Conservation (phyloP, 2,113 vertebrate species). For the Narcine bancroftii region DNA sequence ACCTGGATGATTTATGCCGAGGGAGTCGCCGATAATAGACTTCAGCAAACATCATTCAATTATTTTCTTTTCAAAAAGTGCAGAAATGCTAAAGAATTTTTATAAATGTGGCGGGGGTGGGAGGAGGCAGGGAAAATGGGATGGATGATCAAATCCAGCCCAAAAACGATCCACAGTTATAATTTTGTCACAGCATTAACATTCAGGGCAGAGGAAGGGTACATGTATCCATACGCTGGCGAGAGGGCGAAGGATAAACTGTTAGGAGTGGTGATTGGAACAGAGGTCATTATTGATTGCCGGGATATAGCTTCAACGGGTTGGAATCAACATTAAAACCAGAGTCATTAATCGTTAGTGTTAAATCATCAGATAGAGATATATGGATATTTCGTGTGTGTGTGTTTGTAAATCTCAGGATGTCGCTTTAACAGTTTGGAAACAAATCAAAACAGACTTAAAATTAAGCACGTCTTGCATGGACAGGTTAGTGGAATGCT, state of each 20-base stretch:
- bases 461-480: neutral
- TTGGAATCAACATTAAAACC: no score
- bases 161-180: neutral
- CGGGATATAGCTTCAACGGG: no score
- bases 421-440: no score
- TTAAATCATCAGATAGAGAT: no score
- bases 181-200: neutral
- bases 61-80: neutral
- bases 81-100: neutral
- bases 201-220: neutral
- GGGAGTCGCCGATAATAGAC: neutral
- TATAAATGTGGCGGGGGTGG: neutral
- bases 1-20: neutral
- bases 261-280: neutral
- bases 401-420: no score
- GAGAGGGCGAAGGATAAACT: neutral
- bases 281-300: constrained; percentile 6
- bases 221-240: neutral
- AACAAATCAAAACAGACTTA: no score
- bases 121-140: neutral
- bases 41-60: neutral
- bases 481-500: neutral
- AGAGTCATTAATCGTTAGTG: no score
- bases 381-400: no score
- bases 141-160: neutral